Evolutionary conservation across 2,888 invertebrate species (phyloP).

Genomic region (Drosophila parthenogenetica): DNA sequence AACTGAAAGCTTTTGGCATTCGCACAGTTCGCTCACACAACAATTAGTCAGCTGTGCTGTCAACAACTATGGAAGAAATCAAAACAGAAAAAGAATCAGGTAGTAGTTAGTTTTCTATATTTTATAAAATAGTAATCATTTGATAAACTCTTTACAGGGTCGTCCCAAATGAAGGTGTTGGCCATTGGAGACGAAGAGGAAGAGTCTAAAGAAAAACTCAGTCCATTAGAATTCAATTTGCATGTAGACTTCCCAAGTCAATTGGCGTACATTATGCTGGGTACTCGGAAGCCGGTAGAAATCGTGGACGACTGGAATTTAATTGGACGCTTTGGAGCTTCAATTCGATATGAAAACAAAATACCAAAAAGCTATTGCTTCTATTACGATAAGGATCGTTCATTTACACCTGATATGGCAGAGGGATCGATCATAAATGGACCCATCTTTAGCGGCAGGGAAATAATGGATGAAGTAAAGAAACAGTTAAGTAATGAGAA

Average conservation of each 20-base stretch:
- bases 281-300: conserved; percentile 1
- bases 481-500: conserved; percentile 3
- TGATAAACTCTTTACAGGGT: not conserved
- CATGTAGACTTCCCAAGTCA: not conserved
- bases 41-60: not conserved
- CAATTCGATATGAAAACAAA: conserved; percentile 1
- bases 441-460: not conserved
- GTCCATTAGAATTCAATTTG: not conserved
- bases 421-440: conserved; percentile 1
- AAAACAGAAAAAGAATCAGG: not conserved
- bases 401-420: too few relatives aligned
- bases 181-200: conserved; percentile 33
- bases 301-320: conserved; percentile 18
- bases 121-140: not conserved
- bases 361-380: conserved; percentile 27
- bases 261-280: conserved; percentile 23
- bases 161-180: conserved; percentile 20
- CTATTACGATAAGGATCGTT: not conserved
- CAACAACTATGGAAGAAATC: conserved; percentile 17
- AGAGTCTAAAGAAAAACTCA: conserved; percentile 3
- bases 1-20: conserved; percentile 6
- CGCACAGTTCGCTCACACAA: not conserved
- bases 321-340: conserved; percentile 11
- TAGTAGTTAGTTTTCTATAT: not conserved
- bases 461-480: conserved; percentile 1